Conservation (phyloP, 2,888 invertebrate species). For the Eristalis arbustorum region DNA sequence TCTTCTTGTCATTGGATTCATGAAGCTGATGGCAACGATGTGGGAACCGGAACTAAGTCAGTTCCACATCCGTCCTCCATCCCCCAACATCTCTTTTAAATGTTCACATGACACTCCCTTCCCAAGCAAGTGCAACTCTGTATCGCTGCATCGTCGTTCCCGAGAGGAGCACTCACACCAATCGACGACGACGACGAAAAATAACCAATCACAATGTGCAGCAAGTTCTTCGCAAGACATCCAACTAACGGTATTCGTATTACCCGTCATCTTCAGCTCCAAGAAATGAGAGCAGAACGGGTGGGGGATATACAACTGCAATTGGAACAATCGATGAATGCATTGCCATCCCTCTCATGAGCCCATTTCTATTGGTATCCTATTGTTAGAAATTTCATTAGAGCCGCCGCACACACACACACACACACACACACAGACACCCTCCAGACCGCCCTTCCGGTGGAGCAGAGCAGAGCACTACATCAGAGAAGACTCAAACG, state of each 20-base stretch:
- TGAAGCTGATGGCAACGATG: too few species aligned
- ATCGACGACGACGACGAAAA: not conserved
- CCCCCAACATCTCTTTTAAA: not conserved
- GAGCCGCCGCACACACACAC: conserved; percentile 12
- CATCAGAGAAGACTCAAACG: conserved; percentile 1
- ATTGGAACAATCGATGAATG: not conserved
- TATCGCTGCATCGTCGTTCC: not conserved
- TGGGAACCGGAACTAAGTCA: too few species aligned
- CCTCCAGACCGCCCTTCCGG: too few species aligned
- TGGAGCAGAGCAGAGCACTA: not conserved
- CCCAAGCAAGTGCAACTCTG: not conserved
- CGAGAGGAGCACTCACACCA: not conserved
- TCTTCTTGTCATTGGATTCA: too few species aligned
- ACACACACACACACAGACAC: not conserved
- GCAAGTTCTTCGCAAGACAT: not conserved
- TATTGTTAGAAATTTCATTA: conserved; percentile 49
- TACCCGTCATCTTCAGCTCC: not conserved
- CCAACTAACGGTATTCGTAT: not conserved
- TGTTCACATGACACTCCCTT: not conserved
- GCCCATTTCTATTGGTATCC: not conserved
- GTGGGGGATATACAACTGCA: not conserved
- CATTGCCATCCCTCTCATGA: not conserved
- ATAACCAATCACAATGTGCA: not conserved
- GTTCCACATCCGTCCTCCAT: too few species aligned
- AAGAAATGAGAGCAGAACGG: not conserved